Evolutionary conservation across 2,888 invertebrate species (phyloP).

Genomic region (Eupithecia dodoneata): DNA sequence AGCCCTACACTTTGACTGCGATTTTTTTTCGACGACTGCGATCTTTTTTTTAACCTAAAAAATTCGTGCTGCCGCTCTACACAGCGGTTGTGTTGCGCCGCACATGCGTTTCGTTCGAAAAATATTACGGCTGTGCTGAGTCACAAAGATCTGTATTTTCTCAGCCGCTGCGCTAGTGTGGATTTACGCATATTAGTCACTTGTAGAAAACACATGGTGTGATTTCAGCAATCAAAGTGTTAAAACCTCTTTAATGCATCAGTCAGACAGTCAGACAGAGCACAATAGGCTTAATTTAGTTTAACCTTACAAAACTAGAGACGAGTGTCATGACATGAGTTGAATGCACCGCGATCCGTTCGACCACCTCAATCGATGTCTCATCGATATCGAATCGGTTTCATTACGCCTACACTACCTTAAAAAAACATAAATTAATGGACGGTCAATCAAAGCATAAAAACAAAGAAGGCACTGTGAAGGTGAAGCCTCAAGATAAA

Average conservation of each 20-base stretch:
- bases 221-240: no score
- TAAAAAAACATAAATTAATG: not conserved
- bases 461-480: not conserved
- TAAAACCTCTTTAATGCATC: not conserved
- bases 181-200: no score
- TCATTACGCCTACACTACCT: slow-evolving; percentile 6
- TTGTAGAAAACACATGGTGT: no score
- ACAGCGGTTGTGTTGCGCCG: no score
- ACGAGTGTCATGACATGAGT: slow-evolving; percentile 50
- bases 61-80: no score
- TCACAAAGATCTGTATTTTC: no score
- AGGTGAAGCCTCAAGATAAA: not conserved
- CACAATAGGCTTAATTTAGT: slow-evolving; percentile 55
- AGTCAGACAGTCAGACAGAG: slow-evolving; percentile 12
- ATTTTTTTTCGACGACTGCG: no score
- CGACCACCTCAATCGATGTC: slow-evolving; percentile 54
- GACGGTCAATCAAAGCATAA: not conserved
- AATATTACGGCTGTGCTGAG: no score
- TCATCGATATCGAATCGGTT: slow-evolving; percentile 51
- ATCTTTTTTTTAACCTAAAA: no score
- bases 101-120: no score
- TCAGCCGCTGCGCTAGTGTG: no score
- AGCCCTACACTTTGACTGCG: no score
- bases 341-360: slow-evolving; percentile 55
- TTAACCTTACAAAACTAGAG: slow-evolving; percentile 51